Conservation (phyloP, 2,888 invertebrate genomes). For the Tineola bisselliella region DNA sequence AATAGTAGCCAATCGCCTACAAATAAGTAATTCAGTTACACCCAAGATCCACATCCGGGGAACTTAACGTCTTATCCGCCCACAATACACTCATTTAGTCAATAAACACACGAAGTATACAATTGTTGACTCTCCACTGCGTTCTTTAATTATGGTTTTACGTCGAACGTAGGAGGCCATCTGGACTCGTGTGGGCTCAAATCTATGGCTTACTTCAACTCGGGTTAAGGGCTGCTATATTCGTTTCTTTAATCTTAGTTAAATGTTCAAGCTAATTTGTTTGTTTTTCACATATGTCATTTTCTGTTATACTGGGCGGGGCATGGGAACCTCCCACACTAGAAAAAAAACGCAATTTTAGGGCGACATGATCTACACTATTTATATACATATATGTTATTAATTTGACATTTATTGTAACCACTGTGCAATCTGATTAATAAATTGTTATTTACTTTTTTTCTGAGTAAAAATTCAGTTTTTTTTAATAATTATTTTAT, state of each 20-base stretch:
- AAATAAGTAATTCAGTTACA: neutral
- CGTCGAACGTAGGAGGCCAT: neutral
- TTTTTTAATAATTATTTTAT: too few relatives aligned
- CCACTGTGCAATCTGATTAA: too few relatives aligned
- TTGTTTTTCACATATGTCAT: too few relatives aligned
- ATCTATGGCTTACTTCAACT: neutral
- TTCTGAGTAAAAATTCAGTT: too few relatives aligned
- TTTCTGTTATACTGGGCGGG: too few relatives aligned
- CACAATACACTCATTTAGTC: neutral
- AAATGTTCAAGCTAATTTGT: neutral
- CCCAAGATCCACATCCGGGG: neutral
- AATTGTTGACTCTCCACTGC: neutral
- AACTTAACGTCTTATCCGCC: neutral
- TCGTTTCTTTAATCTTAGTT: neutral
- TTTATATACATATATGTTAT: too few relatives aligned
- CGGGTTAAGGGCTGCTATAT: neutral
- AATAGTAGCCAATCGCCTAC: too few relatives aligned
- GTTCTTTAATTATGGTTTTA: slow-evolving; percentile 7
- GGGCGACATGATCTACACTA: too few relatives aligned
- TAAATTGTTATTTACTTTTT: too few relatives aligned
- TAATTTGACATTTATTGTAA: too few relatives aligned
- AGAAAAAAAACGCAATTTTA: too few relatives aligned
- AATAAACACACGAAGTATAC: neutral
- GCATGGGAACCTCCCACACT: too few relatives aligned
- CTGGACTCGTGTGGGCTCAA: slow-evolving; percentile 9